phyloP scores from a whole-genome alignment of 2,113 vertebrate species.

The Cervus canadensis region DNA sequence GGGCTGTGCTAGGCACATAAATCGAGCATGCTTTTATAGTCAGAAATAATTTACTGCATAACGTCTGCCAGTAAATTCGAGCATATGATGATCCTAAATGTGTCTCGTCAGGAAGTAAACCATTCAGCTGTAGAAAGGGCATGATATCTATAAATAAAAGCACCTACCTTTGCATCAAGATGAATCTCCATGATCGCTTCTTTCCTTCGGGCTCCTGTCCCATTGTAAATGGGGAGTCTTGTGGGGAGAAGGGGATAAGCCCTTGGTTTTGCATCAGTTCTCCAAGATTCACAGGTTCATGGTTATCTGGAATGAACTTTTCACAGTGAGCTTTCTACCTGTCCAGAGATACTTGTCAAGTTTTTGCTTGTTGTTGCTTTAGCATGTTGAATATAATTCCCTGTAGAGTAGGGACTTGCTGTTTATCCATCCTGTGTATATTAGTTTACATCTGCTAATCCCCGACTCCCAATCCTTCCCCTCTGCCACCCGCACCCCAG shows the following conservation, averaged over 20 bases:
- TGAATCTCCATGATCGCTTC: not conserved
- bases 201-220: not conserved
- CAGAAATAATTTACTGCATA: conserved; percentile 47
- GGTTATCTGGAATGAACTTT: not conserved
- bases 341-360: not conserved
- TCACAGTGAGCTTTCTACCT: not conserved
- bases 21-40: conserved; percentile 7
- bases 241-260: not conserved
- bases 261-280: not conserved
- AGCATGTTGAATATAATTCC: not conserved
- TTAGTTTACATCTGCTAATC: not conserved
- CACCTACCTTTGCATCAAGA: not conserved
- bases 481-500: not conserved
- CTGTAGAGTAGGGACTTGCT: not conserved
- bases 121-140: not conserved
- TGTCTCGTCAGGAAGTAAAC: conserved; percentile 36
- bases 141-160: not conserved
- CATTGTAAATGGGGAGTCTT: not conserved
- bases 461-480: not conserved
- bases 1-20: not conserved
- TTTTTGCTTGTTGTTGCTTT: not conserved
- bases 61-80: conserved; percentile 20
- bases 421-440: not conserved
- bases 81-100: not conserved
- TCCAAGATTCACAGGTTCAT: not conserved